Base-by-base conservation (phyloP, 2,113 vertebrate genomes). In the Vimba vimba region DNA sequence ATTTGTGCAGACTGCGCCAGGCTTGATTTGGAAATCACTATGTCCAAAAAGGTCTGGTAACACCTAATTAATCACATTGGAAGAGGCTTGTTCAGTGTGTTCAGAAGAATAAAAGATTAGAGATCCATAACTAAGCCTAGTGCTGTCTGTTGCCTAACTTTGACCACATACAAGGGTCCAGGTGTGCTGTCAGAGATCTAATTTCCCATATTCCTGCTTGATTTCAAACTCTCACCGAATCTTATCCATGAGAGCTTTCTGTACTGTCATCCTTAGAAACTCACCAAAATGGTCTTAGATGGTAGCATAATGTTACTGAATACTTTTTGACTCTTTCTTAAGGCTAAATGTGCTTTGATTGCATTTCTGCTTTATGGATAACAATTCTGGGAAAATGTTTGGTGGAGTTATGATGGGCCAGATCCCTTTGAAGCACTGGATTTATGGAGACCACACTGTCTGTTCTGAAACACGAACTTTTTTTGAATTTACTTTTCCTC, bases 21-120 rank as follows among this genome's bases (percentile, higher is more conserved):
- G 60, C 60, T 50, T 68, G 25, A 68, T 82, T 82, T 82, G 39
- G 62, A 69, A 47, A 36, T 52, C 25, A 66, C 27, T 47, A 64
- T 6, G 8, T 30, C 59, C 36, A 66, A 30, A 30, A 64, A 66
- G 23, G 33, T 4, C 39, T 33, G 47, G 25, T 33, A 77, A 64
- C 25, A 82, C 6, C 36, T 30, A 82, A 82, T 30, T 68, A 68
- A 68, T 68, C 39, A 21, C 43, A 23, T 68, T 50, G 25, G 39
- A 50, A 30, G 60, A 68, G 78, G 23, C n/a, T 80, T 55, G 45
- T 33, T 30, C 25, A 77, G 27, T 23, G 47, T 77, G 45, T 64
- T 64, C 57, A 25, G 23, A 21, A 47, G 60, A 66, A 43, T 4
- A 47, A 30, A 30, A 19, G 30, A 69, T 69, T 33, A 36, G 15